phyloP scores from a whole-genome alignment of 1,140 invertebrate species.

The Aradophagus sp. region DNA sequence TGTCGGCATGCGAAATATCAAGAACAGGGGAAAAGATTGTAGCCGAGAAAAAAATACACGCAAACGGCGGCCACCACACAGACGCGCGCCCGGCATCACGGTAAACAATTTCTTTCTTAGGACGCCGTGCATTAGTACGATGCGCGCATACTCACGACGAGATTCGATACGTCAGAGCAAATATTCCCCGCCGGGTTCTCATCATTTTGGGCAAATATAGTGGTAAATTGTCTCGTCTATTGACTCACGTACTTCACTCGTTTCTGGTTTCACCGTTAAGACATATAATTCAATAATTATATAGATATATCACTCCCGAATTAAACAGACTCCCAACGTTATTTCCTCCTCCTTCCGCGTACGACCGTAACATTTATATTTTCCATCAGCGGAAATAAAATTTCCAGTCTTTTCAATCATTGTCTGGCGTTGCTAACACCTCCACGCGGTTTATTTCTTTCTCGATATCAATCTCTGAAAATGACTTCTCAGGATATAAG shows the following conservation, averaged over 20 bases:
- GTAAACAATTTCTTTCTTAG: conserved; percentile 48
- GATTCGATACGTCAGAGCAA: conserved; percentile 43
- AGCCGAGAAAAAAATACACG: conserved; percentile 40
- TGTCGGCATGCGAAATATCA: conserved; percentile 63
- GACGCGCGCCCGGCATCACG: conserved; percentile 9
- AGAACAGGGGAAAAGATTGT: conserved; percentile 54
- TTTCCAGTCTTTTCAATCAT: conserved; percentile 43
- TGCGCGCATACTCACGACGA: conserved; percentile 37
- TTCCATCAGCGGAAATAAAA: conserved; percentile 38
- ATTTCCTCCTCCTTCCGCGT: conserved; percentile 3
- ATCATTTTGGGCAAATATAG: conserved; percentile 29
- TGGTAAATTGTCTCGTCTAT: conserved; percentile 31
- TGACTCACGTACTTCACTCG: conserved; percentile 23
- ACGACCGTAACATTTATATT: conserved; percentile 33
- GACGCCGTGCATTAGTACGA: conserved; percentile 32
- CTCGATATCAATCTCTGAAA: conserved; percentile 53
- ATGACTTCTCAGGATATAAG: conserved; percentile 51
- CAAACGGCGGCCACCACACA: conserved; percentile 7
- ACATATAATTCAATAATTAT: no score
- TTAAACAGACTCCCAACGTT: no score
- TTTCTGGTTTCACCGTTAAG: conserved; percentile 3
- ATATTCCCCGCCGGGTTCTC: conserved; percentile 5
- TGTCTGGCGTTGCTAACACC: conserved; percentile 40
- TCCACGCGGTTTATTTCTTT: conserved; percentile 43
- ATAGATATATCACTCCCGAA: no score